These are phyloP conservation scores for Colinus virginianus DNA, from an alignment of 2,113 vertebrate species.

Conservation along the genomic window DNA sequence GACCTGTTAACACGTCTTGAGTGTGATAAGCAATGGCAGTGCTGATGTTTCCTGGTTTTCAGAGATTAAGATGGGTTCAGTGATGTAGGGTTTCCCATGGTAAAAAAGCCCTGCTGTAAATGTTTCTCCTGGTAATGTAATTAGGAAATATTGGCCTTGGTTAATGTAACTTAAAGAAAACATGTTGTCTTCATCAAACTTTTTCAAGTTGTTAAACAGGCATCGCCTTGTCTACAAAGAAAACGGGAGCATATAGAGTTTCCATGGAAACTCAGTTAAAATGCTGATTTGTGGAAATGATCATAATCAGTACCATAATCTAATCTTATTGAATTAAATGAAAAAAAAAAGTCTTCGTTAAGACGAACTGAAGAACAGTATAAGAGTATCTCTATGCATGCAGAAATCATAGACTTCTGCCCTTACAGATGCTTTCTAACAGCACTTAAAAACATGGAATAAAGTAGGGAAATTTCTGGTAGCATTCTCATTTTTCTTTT, in stretches of 20 bases:
- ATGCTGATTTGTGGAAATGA: conserved; percentile 76
- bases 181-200: conserved; percentile 78
- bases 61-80: conserved; percentile 68
- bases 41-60: conserved; percentile 64
- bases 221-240: conserved; percentile 76
- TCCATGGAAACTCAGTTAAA: conserved; percentile 79
- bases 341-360: conserved; percentile 73
- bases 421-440: conserved; percentile 30
- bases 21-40: conserved; percentile 66
- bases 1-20: conserved; percentile 62
- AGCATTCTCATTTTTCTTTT: background rate
- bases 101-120: conserved; percentile 52
- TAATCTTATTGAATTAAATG: conserved; percentile 78
- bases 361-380: conserved; percentile 50
- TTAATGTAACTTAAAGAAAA: conserved; percentile 82
- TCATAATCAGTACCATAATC: conserved; percentile 72
- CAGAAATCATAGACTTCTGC: conserved; percentile 38
- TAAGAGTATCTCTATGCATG: conserved; percentile 49
- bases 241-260: conserved; percentile 71
- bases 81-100: conserved; percentile 66
- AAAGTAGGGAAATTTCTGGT: background rate
- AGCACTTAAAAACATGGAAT: background rate
- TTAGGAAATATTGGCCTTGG: conserved; percentile 82
- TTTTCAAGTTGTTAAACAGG: conserved; percentile 78
- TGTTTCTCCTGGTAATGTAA: conserved; percentile 82